These are phyloP conservation scores for Megaleporinus macrocephalus DNA, from an alignment of 2,113 vertebrate species.

Conservation along the genomic window DNA sequence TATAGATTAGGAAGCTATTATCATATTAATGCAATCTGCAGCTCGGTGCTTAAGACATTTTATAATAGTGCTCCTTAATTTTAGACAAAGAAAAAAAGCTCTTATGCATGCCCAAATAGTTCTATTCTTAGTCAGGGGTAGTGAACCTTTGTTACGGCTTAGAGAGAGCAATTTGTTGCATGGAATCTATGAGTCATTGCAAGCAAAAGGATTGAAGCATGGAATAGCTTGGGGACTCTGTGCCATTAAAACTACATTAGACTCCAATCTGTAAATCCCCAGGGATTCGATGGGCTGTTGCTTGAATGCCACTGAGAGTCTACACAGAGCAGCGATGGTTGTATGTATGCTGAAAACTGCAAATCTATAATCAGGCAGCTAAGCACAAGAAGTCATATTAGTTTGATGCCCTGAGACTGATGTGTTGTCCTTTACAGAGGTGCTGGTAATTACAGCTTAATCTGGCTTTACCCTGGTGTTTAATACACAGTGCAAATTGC, in stretches of 20 bases:
- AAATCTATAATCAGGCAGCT: slow-evolving; percentile 21
- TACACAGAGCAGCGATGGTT: background rate
- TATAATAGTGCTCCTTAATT: slow-evolving; percentile 6
- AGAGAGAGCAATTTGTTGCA: slow-evolving; percentile 30
- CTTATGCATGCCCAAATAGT: slow-evolving; percentile 11
- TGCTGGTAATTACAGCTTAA: background rate
- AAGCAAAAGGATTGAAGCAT: slow-evolving; percentile 25
- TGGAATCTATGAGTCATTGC: slow-evolving; percentile 36
- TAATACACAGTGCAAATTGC: background rate
- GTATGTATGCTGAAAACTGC: slow-evolving; percentile 28
- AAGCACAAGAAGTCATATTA: slow-evolving; percentile 20
- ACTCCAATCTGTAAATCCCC: slow-evolving; percentile 32
- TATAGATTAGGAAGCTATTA: background rate
- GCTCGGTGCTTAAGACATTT: background rate
- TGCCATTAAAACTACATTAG: slow-evolving; percentile 48
- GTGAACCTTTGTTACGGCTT: slow-evolving; percentile 8
- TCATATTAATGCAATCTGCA: slow-evolving; percentile 20
- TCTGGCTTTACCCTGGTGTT: slow-evolving; percentile 11
- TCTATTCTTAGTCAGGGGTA: background rate
- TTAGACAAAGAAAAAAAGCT: background rate
- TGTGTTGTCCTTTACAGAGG: slow-evolving; percentile 15
- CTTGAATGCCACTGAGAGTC: slow-evolving; percentile 38
- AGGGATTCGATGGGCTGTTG: slow-evolving; percentile 42
- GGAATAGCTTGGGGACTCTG: slow-evolving; percentile 1
- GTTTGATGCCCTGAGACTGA: slow-evolving; percentile 13